Conservation (phyloP, 1,140 invertebrate species). For the Dryas iulia region DNA sequence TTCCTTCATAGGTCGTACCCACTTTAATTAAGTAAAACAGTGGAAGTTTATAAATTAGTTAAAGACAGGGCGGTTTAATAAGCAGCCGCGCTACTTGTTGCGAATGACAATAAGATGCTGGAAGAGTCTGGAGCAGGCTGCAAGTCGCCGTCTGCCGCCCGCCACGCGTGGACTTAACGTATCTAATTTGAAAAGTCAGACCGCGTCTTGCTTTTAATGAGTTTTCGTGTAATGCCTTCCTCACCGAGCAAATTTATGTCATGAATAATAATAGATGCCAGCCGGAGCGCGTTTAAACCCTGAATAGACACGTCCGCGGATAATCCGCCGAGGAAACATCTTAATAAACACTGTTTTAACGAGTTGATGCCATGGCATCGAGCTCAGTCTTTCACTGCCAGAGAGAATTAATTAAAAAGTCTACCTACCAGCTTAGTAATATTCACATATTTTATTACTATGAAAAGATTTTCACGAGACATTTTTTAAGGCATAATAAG, state of each 20-base stretch:
- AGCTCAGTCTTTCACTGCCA: constrained; percentile 12
- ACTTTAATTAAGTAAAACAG: constrained; percentile 31
- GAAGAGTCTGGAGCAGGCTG: neutral
- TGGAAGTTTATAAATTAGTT: constrained; percentile 58
- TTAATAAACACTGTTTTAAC: constrained; percentile 66
- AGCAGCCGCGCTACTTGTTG: constrained; percentile 52
- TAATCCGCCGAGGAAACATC: constrained; percentile 65
- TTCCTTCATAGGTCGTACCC: constrained; percentile 14
- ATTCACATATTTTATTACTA: constrained; percentile 7
- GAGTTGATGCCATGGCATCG: constrained; percentile 48
- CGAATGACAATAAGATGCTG: constrained; percentile 65
- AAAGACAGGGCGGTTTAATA: constrained; percentile 60
- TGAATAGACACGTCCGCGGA: constrained; percentile 62
- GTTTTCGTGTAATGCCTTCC: constrained; percentile 77
- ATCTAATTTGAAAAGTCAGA: constrained; percentile 77
- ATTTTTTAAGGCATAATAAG: neutral
- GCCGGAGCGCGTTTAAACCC: constrained; percentile 68
- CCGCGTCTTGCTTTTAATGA: constrained; percentile 76
- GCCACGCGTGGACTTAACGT: constrained; percentile 77
- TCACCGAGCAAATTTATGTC: constrained; percentile 75
- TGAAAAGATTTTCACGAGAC: neutral
- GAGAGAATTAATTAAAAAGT: constrained; percentile 27
- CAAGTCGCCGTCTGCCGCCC: constrained; percentile 37
- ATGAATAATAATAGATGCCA: constrained; percentile 72
- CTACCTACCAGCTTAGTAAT: constrained; percentile 9